These are phyloP conservation scores for Brachyhypopomus occidentalis DNA, from an alignment of 2,113 vertebrate genomes.

Conservation along the genomic window DNA sequence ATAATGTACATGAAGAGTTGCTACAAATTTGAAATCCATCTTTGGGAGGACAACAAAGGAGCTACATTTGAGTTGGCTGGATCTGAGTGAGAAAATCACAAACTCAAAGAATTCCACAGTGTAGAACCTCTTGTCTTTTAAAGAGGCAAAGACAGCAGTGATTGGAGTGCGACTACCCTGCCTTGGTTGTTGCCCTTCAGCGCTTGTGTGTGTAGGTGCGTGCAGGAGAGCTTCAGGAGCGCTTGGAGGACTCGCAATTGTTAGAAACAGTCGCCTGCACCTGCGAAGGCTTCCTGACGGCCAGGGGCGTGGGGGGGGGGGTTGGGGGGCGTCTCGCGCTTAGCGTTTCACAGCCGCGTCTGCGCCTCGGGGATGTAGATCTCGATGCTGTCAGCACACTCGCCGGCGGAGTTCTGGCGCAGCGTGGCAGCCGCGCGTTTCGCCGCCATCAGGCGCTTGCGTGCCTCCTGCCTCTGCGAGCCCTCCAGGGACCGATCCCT, in stretches of 20 bases:
- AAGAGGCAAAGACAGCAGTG: conserved; percentile 51
- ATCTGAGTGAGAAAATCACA: conserved; percentile 52
- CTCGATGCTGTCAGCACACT: conserved; percentile 96
- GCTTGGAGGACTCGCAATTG: neutral
- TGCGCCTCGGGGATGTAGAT: conserved; percentile 99
- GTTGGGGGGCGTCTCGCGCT: neutral
- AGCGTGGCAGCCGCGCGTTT: conserved; percentile 90
- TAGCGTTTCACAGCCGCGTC: conserved; percentile 88
- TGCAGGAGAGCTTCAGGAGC: neutral
- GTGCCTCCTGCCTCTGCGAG: conserved; percentile 91
- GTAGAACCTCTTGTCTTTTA: conserved; percentile 58
- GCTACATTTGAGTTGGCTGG: conserved; percentile 41
- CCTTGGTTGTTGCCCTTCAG: conserved; percentile 57
- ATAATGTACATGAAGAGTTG: conserved; percentile 1
- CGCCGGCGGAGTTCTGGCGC: conserved; percentile 94
- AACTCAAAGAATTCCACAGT: conserved; percentile 57
- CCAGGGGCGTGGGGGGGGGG: conserved; percentile 38
- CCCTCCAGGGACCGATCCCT: conserved; percentile 75
- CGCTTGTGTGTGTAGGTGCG: conserved; percentile 43
- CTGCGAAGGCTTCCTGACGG: conserved; percentile 29
- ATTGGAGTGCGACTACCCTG: conserved; percentile 61
- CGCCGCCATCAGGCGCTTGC: conserved; percentile 89
- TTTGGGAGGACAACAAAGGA: conserved; percentile 51
- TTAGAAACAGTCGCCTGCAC: neutral
- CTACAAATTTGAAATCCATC: conserved; percentile 51